These are phyloP conservation scores for Latheticus oryzae DNA, from an alignment of 2,888 invertebrate species.

Conservation along the genomic window DNA sequence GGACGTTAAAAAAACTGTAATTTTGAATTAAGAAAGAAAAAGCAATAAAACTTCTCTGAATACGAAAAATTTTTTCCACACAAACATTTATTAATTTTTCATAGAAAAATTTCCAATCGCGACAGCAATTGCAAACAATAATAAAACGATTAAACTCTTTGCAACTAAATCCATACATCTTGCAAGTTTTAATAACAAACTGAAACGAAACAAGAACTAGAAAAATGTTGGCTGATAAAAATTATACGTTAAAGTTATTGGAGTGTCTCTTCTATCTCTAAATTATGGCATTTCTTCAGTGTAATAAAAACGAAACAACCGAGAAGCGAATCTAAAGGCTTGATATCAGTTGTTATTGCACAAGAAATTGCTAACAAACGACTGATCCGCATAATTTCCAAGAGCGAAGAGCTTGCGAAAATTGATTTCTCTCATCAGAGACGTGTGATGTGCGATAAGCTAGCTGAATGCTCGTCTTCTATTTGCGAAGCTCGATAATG, in stretches of 20 bases:
- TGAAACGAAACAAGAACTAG: constrained; percentile 53
- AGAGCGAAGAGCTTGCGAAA: constrained; percentile 21
- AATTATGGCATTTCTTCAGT: constrained; percentile 53
- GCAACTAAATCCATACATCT: constrained; percentile 53
- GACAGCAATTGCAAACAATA: constrained; percentile 19
- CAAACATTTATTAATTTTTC: no score
- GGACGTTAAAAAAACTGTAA: no score
- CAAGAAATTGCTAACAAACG: constrained; percentile 48
- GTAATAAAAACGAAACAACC: constrained; percentile 50
- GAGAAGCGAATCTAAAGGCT: constrained; percentile 47
- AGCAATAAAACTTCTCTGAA: no score
- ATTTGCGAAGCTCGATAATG: constrained; percentile 24
- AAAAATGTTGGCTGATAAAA: constrained; percentile 51
- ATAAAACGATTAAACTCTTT: constrained; percentile 50
- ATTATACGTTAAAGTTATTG: constrained; percentile 55
- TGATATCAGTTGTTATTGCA: constrained; percentile 50
- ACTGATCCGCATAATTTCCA: constrained; percentile 42
- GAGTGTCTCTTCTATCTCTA: constrained; percentile 51
- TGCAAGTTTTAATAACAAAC: constrained; percentile 53
- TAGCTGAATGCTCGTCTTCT: constrained; percentile 25
- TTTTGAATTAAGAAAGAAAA: no score
- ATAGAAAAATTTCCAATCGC: no score
- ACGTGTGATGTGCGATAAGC: constrained; percentile 41
- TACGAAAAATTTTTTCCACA: no score
- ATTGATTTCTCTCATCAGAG: constrained; percentile 38